Conservation (phyloP, 2,888 invertebrate species). For the Eretmocerus hayati region DNA sequence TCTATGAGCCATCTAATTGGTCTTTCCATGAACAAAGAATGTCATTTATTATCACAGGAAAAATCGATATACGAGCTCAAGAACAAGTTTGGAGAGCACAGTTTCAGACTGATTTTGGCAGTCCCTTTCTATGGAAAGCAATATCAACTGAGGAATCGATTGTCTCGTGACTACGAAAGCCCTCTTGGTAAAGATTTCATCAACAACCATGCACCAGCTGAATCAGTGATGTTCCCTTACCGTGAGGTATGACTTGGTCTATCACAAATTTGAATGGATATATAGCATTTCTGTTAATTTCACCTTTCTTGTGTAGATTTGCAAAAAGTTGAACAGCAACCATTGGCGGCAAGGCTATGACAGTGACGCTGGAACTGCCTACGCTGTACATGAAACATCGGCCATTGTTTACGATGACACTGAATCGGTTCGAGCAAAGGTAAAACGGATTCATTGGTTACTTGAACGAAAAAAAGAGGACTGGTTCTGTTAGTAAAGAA, state of each 20-base stretch:
- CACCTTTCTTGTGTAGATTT: conserved; percentile 6
- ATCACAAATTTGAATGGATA: background rate
- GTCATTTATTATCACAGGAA: conserved; percentile 1
- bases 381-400: conserved; percentile 52
- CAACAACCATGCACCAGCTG: background rate
- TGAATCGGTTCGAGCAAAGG: conserved; percentile 67
- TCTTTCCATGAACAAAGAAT: background rate
- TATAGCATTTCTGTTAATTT: background rate
- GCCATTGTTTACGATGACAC: conserved; percentile 68
- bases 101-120: conserved; percentile 9
- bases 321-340: conserved; percentile 1
- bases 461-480: too few species aligned
- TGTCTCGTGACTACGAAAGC: conserved; percentile 2
- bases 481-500: too few species aligned
- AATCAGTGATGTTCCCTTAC: background rate
- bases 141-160: background rate
- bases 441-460: conserved; percentile 37
- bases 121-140: conserved; percentile 18
- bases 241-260: conserved; percentile 5
- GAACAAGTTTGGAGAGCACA: background rate
- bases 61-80: conserved; percentile 4
- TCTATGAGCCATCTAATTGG: too few species aligned
- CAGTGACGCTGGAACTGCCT: conserved; percentile 56
- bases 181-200: conserved; percentile 5
- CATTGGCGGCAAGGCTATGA: conserved; percentile 68